These are phyloP conservation scores for Lordiphosa clarofinis DNA, from an alignment of 1,140 invertebrate genomes.

Conservation along the genomic window DNA sequence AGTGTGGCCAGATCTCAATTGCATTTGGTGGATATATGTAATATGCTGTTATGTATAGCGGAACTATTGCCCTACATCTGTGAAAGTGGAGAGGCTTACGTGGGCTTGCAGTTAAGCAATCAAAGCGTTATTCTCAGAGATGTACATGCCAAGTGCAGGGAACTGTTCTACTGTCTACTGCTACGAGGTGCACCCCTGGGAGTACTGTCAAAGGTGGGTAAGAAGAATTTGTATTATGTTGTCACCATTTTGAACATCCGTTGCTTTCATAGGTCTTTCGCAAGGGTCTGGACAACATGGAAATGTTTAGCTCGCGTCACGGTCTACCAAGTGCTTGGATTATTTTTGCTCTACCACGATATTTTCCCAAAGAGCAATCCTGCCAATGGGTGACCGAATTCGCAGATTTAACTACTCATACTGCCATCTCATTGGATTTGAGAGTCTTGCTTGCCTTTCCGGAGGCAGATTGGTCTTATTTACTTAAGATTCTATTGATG, in stretches of 20 bases:
- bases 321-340: slow-evolving; percentile 84
- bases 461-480: slow-evolving; percentile 86
- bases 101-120: slow-evolving; percentile 80
- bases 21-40: slow-evolving; percentile 86
- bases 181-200: slow-evolving; percentile 86
- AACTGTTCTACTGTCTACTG: slow-evolving; percentile 86
- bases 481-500: slow-evolving; percentile 87
- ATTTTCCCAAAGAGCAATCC: slow-evolving; percentile 81
- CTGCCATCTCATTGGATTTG: slow-evolving; percentile 84
- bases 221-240: too few species aligned
- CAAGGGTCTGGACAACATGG: slow-evolving; percentile 81
- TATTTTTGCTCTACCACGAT: slow-evolving; percentile 83
- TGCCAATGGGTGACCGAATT: slow-evolving; percentile 80
- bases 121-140: slow-evolving; percentile 85
- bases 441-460: slow-evolving; percentile 87
- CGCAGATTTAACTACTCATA: slow-evolving; percentile 81
- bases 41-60: slow-evolving; percentile 86
- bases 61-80: slow-evolving; percentile 85
- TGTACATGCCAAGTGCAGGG: slow-evolving; percentile 89
- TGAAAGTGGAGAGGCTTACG: slow-evolving; percentile 81
- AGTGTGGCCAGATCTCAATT: slow-evolving; percentile 82
- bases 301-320: slow-evolving; percentile 80
- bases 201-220: slow-evolving; percentile 85
- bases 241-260: not conserved
- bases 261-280: slow-evolving; percentile 80